Evolutionary conservation across 2,888 invertebrate species (phyloP).

Genomic region (Nymphalis urticae): DNA sequence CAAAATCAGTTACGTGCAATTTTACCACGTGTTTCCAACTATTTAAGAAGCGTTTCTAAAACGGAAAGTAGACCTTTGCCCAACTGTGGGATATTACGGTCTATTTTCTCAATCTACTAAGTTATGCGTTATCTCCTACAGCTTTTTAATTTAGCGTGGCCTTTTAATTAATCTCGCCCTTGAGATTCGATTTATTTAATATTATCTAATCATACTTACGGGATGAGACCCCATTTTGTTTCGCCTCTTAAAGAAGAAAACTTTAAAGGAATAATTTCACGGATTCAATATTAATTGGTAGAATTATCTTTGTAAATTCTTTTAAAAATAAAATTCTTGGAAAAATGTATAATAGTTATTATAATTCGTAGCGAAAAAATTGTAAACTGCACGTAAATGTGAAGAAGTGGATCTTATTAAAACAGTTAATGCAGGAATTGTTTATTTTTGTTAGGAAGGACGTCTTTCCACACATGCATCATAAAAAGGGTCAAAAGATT

Average conservation of each 20-base stretch:
- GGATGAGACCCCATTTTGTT: constrained; percentile 2
- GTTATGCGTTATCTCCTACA: constrained; percentile 64
- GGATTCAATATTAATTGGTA: not conserved
- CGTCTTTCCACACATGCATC: too few relatives aligned
- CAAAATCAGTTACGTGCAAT: too few relatives aligned
- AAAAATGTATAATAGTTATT: not conserved
- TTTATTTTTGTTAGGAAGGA: too few relatives aligned
- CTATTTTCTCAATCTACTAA: constrained; percentile 35
- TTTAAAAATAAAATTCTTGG: not conserved
- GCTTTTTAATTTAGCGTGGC: constrained; percentile 51
- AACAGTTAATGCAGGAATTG: too few relatives aligned
- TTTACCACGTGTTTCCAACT: too few relatives aligned
- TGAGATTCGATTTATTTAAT: constrained; percentile 26
- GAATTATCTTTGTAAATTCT: not conserved
- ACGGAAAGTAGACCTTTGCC: too few relatives aligned
- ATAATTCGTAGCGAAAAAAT: too few relatives aligned
- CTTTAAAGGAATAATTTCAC: not conserved
- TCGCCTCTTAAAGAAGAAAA: not conserved
- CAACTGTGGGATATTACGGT: too few relatives aligned
- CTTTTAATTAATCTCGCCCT: constrained; percentile 42
- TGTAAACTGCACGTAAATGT: too few relatives aligned
- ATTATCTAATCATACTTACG: constrained; percentile 9
- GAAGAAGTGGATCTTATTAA: too few relatives aligned
- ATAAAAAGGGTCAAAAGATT: too few relatives aligned
- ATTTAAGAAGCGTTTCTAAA: too few relatives aligned